Conservation (phyloP, 2,113 vertebrate genomes). For the Hipposideros armiger region DNA sequence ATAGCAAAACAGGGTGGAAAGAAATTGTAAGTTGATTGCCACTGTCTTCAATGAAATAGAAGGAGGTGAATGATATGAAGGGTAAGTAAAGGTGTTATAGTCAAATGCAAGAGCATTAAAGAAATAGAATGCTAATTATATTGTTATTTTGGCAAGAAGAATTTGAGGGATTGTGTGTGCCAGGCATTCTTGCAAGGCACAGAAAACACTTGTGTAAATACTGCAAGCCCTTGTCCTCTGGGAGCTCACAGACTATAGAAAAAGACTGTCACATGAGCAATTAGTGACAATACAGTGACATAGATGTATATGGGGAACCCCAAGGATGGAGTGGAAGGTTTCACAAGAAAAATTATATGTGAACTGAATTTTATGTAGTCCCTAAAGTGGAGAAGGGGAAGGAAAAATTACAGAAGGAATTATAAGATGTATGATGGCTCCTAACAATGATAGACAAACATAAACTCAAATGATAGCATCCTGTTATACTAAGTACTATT, state of each 20-base stretch:
- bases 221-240: neutral
- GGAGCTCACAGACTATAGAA: neutral
- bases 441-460: neutral
- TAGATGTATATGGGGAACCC: neutral
- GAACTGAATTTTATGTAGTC: constrained; percentile 3
- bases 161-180: neutral
- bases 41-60: neutral
- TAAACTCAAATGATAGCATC: neutral
- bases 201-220: neutral
- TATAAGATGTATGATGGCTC: neutral
- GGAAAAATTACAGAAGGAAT: neutral
- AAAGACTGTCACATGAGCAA: neutral
- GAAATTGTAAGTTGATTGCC: neutral
- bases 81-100: neutral
- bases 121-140: neutral
- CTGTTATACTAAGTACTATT: neutral
- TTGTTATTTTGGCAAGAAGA: constrained; percentile 19
- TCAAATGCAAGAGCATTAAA: neutral
- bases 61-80: neutral
- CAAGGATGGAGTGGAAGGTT: neutral
- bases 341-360: neutral
- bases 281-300: neutral
- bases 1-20: neutral
- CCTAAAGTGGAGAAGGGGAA: neutral
- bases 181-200: neutral